phyloP scores from a whole-genome alignment of 1,140 invertebrate species.

The Acromyrmex echinatior region DNA sequence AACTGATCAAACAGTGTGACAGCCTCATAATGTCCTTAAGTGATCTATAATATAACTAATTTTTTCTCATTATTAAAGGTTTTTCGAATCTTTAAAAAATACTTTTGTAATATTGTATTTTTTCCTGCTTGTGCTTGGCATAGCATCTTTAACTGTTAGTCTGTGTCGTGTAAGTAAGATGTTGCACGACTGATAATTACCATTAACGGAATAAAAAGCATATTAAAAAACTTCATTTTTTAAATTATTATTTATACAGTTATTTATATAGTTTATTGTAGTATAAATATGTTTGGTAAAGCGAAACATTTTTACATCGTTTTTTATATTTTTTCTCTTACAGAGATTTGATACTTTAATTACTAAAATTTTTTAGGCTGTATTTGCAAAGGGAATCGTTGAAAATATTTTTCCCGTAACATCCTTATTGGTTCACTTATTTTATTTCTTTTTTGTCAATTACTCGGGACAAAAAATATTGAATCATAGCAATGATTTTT shows the following conservation, averaged over 20 bases:
- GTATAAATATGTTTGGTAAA: neutral
- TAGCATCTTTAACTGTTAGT: slow-evolving; percentile 47
- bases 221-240: neutral
- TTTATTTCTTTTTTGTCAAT: slow-evolving; percentile 33
- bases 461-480: slow-evolving; percentile 45
- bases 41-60: neutral
- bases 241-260: too few species aligned
- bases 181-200: neutral
- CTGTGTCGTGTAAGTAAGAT: slow-evolving; percentile 36
- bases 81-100: slow-evolving; percentile 40
- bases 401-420: neutral
- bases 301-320: too few species aligned
- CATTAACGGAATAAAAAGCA: neutral
- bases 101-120: slow-evolving; percentile 48
- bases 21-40: neutral
- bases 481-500: slow-evolving; percentile 36
- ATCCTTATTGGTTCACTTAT: slow-evolving; percentile 12
- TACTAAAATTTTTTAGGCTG: slow-evolving; percentile 32
- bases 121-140: slow-evolving; percentile 20
- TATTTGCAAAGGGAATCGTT: neutral
- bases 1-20: neutral
- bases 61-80: slow-evolving; percentile 48
- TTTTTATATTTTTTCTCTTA: neutral
- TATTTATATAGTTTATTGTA: neutral
- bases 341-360: neutral